Evolutionary conservation across 2,888 invertebrate genomes (phyloP).

Genomic region (Incurvaria masculella): DNA sequence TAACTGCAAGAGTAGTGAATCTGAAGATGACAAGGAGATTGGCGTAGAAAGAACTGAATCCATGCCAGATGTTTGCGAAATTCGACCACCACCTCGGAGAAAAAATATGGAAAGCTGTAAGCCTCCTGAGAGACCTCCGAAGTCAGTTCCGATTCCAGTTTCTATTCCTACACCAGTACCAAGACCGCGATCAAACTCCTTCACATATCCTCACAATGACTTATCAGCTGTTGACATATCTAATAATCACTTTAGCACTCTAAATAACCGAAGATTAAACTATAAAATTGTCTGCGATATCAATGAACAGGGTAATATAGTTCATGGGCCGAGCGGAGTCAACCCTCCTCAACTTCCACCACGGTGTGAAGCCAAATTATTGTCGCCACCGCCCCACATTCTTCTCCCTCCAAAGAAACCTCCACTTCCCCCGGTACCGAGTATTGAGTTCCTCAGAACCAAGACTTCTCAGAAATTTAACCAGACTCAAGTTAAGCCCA

Average conservation of each 20-base stretch:
- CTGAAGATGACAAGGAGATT: conserved; percentile 34
- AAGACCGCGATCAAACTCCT: conserved; percentile 56
- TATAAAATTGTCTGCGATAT: conserved; percentile 47
- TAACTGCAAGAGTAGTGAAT: conserved; percentile 48
- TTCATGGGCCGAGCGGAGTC: conserved; percentile 15
- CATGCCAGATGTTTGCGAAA: conserved; percentile 46
- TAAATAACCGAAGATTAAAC: conserved; percentile 44
- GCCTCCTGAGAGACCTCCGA: conserved; percentile 69
- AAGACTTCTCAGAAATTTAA: conserved; percentile 44
- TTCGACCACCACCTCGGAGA: conserved; percentile 63
- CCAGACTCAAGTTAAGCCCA: conserved; percentile 40
- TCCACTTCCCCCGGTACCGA: conserved; percentile 67
- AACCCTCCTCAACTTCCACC: conserved; percentile 56
- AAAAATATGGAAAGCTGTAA: conserved; percentile 52
- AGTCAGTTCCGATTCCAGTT: conserved; percentile 28
- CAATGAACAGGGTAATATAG: conserved; percentile 30
- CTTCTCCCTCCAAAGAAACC: conserved; percentile 68
- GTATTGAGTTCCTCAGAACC: conserved; percentile 57
- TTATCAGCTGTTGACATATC: conserved; percentile 41
- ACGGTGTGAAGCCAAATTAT: conserved; percentile 34
- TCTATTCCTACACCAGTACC: conserved; percentile 45
- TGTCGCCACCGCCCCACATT: conserved; percentile 51
- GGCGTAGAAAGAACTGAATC: conserved; percentile 40
- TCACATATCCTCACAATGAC: conserved; percentile 45
- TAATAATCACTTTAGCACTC: conserved; percentile 42